A percentile compares a stretch with the other conserved stretches of the same genome.
These are phyloP conservation scores for Tinea semifulvella DNA, from an alignment of 2,888 invertebrate species.

Conservation along the genomic window DNA sequence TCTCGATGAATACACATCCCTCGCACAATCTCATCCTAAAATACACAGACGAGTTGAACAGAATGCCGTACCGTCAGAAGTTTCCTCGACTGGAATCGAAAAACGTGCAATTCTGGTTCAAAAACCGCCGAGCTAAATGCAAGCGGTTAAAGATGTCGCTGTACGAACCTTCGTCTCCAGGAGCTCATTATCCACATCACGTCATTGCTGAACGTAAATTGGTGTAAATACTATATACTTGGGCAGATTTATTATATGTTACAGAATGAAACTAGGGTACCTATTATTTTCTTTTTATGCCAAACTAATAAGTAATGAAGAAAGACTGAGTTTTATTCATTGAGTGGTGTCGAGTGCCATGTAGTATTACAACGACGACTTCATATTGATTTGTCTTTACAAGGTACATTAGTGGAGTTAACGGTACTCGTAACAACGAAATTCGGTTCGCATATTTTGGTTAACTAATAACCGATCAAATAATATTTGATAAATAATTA, in stretches of 20 bases:
- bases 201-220: constrained; percentile 63
- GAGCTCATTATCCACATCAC: constrained; percentile 62
- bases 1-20: constrained; percentile 97
- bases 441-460: too few species aligned
- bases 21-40: constrained; percentile 97
- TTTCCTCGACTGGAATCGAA: constrained; percentile 98
- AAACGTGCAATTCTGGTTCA: constrained; percentile 99
- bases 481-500: neutral
- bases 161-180: constrained; percentile 77
- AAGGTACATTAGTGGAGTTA: too few species aligned
- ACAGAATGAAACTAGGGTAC: neutral
- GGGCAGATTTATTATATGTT: neutral
- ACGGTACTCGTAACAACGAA: too few species aligned
- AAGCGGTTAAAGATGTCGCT: constrained; percentile 94
- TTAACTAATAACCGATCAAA: too few species aligned
- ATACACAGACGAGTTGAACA: constrained; percentile 96
- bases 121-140: constrained; percentile 97
- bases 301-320: constrained; percentile 3
- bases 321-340: constrained; percentile 56
- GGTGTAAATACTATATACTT: constrained; percentile 33
- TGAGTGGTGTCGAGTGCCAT: constrained; percentile 60
- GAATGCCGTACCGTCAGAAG: constrained; percentile 97
- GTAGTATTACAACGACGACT: constrained; percentile 22
- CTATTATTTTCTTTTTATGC: constrained; percentile 1
- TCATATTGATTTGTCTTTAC: too few species aligned